Base-by-base conservation (phyloP, 2,888 invertebrate species). In the Sphecodes monilicornis region DNA sequence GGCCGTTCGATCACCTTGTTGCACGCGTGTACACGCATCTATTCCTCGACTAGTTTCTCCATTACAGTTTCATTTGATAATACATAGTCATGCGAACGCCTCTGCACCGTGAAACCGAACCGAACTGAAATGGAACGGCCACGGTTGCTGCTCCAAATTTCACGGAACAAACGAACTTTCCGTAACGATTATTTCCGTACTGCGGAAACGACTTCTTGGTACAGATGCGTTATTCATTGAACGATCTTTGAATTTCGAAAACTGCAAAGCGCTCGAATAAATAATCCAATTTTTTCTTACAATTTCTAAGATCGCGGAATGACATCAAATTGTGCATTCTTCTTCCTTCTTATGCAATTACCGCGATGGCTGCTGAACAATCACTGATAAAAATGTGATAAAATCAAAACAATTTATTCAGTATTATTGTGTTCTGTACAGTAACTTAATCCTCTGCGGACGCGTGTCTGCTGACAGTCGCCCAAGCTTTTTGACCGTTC, bases 1-100 rank as follows among this genome's bases (percentile, higher is more conserved):
- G 91, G 91, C 90, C 91, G 89, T 83, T 90, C 87, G 85, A 88
- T 86, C 86, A 85, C 80, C 84, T 85, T 78, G 82, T 76, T 82
- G 85, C 85, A 78, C 80, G 80, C 80, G 70, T 64, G 72, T 64
- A 32, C 74, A 68, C n/a, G 60, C 85, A 80, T 87, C 83, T 82
- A 18, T 54, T 50, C 60, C 29, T 32, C 64, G 64, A 77, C 60
- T 84, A 83, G 82, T 82, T 84, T 84, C 83, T 54, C 83, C 77
- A 84, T 78, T 60, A 78, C 83, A 72, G 76, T 83, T 83, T 83
- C 83, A 39, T 82, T 82, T 72, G 66, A 54, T 43, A 64, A 73
- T 77, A 13, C 79, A 60, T 22, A 68, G 50, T 29, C 66, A 32
- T n/a, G 75, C 41, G 70, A 66, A 39, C 54, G 77, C 22, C 18